Conservation (phyloP, 2,888 invertebrate species). For the Arctia plantaginis region DNA sequence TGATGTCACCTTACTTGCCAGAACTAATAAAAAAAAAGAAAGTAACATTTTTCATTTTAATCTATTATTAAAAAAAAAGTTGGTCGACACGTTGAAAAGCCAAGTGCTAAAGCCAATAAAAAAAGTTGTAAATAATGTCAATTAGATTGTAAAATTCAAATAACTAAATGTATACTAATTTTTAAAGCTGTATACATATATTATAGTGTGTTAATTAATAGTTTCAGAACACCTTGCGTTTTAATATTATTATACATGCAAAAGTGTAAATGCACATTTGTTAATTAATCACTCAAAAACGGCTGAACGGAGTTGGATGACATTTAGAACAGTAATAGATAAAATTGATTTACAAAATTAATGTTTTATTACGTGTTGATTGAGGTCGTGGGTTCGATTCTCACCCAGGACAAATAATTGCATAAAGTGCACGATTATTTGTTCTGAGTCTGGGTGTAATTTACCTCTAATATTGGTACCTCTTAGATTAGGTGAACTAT, state of each 20-base stretch:
- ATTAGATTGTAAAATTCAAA: conserved; percentile 77
- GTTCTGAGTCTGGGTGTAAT: too few relatives aligned
- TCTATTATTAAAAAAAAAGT: conserved; percentile 21
- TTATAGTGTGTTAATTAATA: conserved; percentile 16
- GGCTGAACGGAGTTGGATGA: background rate
- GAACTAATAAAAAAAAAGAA: conserved; percentile 1
- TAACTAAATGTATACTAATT: conserved; percentile 72
- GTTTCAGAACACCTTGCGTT: conserved; percentile 18
- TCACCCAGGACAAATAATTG: background rate
- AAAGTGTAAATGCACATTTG: conserved; percentile 2
- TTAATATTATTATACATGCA: background rate
- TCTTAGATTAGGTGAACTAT: too few relatives aligned
- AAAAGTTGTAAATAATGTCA: conserved; percentile 76
- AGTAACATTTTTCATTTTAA: background rate
- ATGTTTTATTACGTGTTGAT: background rate
- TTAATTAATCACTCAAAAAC: background rate
- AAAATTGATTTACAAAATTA: background rate
- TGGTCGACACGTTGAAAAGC: conserved; percentile 58
- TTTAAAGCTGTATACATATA: conserved; percentile 20
- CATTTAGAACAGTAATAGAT: background rate
- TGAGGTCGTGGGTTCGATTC: background rate
- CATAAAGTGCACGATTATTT: too few relatives aligned
- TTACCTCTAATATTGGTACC: too few relatives aligned
- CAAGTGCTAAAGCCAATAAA: conserved; percentile 71
- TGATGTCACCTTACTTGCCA: background rate